Evolutionary conservation across 1,140 invertebrate species (phyloP).

Genomic region (Plodia interpunctella): DNA sequence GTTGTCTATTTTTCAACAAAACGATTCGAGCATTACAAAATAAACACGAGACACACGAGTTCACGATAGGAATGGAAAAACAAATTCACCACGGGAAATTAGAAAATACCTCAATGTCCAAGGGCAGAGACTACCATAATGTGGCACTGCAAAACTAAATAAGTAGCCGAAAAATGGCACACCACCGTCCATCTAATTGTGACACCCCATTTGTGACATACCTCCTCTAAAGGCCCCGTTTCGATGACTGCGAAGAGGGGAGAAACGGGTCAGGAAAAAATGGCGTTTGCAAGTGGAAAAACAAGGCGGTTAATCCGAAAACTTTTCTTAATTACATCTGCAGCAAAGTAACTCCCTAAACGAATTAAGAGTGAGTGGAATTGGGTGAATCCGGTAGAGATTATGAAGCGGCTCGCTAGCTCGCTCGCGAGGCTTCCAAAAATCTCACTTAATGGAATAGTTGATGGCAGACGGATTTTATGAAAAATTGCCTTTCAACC

Average conservation of each 20-base stretch:
- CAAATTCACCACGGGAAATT: constrained; percentile 65
- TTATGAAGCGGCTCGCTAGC: constrained; percentile 31
- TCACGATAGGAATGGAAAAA: constrained; percentile 30
- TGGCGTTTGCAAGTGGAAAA: constrained; percentile 52
- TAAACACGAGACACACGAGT: too few species aligned
- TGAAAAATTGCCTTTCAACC: not conserved
- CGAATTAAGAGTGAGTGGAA: constrained; percentile 57
- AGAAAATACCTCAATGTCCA: constrained; percentile 65
- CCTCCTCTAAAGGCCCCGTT: not conserved
- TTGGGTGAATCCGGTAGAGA: constrained; percentile 35
- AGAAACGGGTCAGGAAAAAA: constrained; percentile 27
- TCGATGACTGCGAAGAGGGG: constrained; percentile 18
- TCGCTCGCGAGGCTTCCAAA: not conserved
- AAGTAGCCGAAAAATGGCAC: constrained; percentile 64
- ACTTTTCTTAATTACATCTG: constrained; percentile 69
- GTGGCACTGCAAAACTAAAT: constrained; percentile 66
- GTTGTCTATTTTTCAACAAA: too few species aligned
- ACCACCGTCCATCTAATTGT: constrained; percentile 32
- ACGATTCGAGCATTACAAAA: too few species aligned
- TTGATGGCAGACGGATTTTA: not conserved
- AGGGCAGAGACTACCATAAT: constrained; percentile 50
- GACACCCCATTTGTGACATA: constrained; percentile 22
- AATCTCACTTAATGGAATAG: constrained; percentile 12
- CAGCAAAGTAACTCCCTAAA: constrained; percentile 63
- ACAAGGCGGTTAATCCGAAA: constrained; percentile 65